Evolutionary conservation across 2,113 vertebrate genomes (phyloP).

Genomic region (Phrynocephalus versicolor): DNA sequence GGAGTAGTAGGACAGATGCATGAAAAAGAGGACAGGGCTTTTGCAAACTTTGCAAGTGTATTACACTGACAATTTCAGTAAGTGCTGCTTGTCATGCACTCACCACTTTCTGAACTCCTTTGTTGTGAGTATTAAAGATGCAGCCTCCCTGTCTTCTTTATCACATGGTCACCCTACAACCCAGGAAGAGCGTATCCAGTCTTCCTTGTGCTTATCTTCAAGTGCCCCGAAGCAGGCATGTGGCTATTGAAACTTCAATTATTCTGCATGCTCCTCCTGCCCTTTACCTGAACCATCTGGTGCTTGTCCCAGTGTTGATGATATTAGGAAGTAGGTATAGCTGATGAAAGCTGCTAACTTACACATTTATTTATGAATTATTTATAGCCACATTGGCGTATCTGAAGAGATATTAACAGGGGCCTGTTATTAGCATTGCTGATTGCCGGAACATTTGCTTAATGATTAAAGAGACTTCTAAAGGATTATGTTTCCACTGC

Average conservation of each 20-base stretch:
- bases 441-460: constrained; percentile 42
- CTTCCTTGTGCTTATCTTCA: neutral
- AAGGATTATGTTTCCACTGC: constrained; percentile 27
- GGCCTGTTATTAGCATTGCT: constrained; percentile 27
- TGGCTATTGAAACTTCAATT: constrained; percentile 12
- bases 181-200: neutral
- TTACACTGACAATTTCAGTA: no score
- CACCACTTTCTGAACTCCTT: no score
- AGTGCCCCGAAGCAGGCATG: neutral
- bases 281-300: constrained; percentile 29
- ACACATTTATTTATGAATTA: constrained; percentile 32
- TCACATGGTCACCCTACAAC: neutral
- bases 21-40: no score
- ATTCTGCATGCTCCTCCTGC: constrained; percentile 13
- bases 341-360: constrained; percentile 41
- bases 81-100: no score
- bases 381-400: neutral
- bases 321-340: constrained; percentile 41
- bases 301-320: constrained; percentile 44
- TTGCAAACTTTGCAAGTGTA: no score
- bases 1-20: no score
- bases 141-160: neutral
- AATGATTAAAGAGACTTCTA: constrained; percentile 35
- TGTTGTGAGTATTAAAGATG: neutral
- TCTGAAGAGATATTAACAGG: constrained; percentile 2